phyloP scores from a whole-genome alignment of 2,797 vertebrate genomes.

The Geotrypetes seraphini region DNA sequence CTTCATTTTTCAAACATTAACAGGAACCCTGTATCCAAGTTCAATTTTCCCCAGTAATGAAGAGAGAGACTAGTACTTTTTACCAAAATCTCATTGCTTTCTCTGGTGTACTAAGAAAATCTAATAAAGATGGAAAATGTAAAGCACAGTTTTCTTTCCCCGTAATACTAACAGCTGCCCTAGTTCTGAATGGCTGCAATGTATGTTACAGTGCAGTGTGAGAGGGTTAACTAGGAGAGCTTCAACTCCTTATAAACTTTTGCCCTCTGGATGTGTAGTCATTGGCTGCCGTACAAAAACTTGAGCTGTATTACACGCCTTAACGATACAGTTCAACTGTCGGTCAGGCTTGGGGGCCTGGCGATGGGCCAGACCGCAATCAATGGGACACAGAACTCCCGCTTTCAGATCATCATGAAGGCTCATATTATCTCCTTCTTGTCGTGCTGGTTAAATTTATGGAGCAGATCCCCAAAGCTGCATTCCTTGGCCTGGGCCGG shows the following conservation, averaged over 20 bases:
- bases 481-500: constrained; percentile 56
- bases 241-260: constrained; percentile 69
- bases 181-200: constrained; percentile 52
- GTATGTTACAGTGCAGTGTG: constrained; percentile 56
- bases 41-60: no score
- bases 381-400: constrained; percentile 78
- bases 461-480: constrained; percentile 60
- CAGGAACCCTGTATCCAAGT: not conserved
- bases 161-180: no score
- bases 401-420: constrained; percentile 61
- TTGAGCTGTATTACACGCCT: constrained; percentile 73
- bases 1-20: not conserved
- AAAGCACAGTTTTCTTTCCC: no score
- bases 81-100: no score
- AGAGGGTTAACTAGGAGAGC: constrained; percentile 70
- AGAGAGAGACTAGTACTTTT: no score
- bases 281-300: constrained; percentile 68
- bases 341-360: constrained; percentile 95
- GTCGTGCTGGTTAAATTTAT: constrained; percentile 61
- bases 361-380: constrained; percentile 88
- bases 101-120: no score
- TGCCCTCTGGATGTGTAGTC: constrained; percentile 72
- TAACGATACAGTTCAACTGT: constrained; percentile 98
- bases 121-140: no score
- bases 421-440: constrained; percentile 65